A percentile compares a stretch with the other conserved stretches of the same genome.
Conservation (phyloP, 2,797 vertebrate species). For the Gouania willdenowi region DNA sequence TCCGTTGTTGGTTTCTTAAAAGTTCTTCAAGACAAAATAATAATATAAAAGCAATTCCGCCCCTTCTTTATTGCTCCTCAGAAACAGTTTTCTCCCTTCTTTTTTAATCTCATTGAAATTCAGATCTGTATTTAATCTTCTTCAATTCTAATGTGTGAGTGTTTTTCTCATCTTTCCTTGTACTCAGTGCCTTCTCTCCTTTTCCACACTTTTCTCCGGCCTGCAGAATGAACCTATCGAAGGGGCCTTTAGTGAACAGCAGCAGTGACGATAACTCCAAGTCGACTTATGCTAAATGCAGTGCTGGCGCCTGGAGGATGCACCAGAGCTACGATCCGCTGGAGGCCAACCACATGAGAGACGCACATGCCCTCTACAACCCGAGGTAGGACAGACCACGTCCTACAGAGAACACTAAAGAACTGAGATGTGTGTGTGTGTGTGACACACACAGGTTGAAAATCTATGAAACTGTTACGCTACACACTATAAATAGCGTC, state of each 20-base stretch:
- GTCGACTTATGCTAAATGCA: constrained; percentile 74
- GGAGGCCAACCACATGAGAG: constrained; percentile 80
- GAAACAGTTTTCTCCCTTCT: too few relatives aligned
- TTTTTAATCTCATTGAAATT: too few relatives aligned
- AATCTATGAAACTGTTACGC: background rate
- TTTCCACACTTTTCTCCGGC: constrained; percentile 41
- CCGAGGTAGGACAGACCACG: constrained; percentile 76
- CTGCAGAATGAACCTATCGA: constrained; percentile 83
- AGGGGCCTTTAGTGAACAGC: constrained; percentile 79
- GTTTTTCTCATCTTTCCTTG: too few relatives aligned
- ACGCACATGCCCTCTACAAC: constrained; percentile 83
- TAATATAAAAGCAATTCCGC: too few relatives aligned
- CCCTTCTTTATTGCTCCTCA: too few relatives aligned
- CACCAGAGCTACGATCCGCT: constrained; percentile 80
- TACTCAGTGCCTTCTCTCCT: background rate
- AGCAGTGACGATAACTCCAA: constrained; percentile 81
- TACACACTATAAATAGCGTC: background rate
- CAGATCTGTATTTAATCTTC: too few relatives aligned
- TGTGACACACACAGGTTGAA: too few relatives aligned
- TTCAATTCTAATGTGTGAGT: too few relatives aligned
- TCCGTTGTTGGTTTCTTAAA: too few relatives aligned
- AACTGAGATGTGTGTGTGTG: too few relatives aligned
- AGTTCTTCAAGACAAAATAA: too few relatives aligned
- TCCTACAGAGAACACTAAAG: too few relatives aligned
- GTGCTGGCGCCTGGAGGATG: constrained; percentile 82